Base-by-base conservation (phyloP, 2,797 vertebrate species). In the Dromococcyx pavoninus region DNA sequence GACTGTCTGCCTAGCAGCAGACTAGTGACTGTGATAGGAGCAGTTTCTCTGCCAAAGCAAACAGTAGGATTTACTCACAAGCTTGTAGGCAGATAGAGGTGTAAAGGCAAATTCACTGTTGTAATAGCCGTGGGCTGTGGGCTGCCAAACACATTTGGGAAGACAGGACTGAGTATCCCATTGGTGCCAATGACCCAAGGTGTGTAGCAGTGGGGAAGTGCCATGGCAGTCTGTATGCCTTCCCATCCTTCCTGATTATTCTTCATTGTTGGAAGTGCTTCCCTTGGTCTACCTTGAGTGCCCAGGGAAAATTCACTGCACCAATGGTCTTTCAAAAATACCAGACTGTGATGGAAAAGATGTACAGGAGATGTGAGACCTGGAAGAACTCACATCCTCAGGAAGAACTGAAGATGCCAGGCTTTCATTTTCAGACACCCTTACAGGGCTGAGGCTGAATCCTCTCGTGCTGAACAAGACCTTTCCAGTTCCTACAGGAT, bases 401-500 rank as follows among this genome's bases (percentile, higher is more conserved):
- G 48, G 39, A 67, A 15, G 25, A 7, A 37, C 19, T 60, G 35
- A 30, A 83, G 50, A 9, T 65, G 8, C 9, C 16, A 39, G 14
- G 17, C 3, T 72, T 92, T 58, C 17, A 15, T 66, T 91, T 72
- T 37, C 33, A 89, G 51, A 61, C 13, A 64, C 18, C 10, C 14
- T 74, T 13, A 54, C 21, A 25, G 0, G 9, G 2, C 56, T 61
- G 24, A 86, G 32, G 10, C 17, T 30, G 35, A 64, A 32, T 7
- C 9, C 17, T 10, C 56, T 53, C 19, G 7, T 13, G 54, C 33
- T 90, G 25, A 62, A 23, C 19, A 17, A 83, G 44, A 69, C 11
- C 30, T 48, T 21, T 10, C 12, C 24, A 51, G 0, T 53, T 92
- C 70, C 51, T 33, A 16, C 13, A 16, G 13, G 48, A 9, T 0